Evolutionary conservation across 2,888 invertebrate species (phyloP).

Genomic region (Netelia inedita): DNA sequence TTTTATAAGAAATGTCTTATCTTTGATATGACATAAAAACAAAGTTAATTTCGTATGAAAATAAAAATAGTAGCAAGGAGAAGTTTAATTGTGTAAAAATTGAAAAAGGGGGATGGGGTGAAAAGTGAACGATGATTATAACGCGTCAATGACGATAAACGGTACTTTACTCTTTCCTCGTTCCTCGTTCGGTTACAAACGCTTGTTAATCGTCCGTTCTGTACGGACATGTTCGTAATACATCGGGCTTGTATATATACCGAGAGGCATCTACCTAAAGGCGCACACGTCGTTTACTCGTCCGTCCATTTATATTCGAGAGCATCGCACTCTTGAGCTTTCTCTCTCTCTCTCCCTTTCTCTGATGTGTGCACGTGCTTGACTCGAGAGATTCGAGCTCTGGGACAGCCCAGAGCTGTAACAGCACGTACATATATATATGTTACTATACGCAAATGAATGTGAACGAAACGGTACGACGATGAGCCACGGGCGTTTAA

Average conservation of each 20-base stretch:
- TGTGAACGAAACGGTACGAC: constrained; percentile 45
- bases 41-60: not conserved
- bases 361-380: constrained; percentile 35
- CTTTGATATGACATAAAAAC: not conserved
- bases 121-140: not conserved
- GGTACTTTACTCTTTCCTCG: constrained; percentile 9
- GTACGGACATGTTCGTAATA: constrained; percentile 52
- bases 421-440: constrained; percentile 8
- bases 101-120: not conserved
- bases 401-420: constrained; percentile 19
- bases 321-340: constrained; percentile 64
- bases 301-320: constrained; percentile 67
- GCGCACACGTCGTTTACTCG: constrained; percentile 61
- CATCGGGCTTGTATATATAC: constrained; percentile 43
- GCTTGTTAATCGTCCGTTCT: constrained; percentile 56
- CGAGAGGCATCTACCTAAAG: constrained; percentile 48
- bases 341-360: constrained; percentile 33
- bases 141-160: constrained; percentile 37
- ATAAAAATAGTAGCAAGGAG: not conserved
- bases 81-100: not conserved
- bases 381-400: constrained; percentile 54
- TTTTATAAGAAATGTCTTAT: not conserved
- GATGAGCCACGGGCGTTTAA: constrained; percentile 54
- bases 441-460: constrained; percentile 28
- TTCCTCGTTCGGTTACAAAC: not conserved